Base-by-base conservation (phyloP, 2,797 vertebrate genomes). In the Spinus olivaceus region DNA sequence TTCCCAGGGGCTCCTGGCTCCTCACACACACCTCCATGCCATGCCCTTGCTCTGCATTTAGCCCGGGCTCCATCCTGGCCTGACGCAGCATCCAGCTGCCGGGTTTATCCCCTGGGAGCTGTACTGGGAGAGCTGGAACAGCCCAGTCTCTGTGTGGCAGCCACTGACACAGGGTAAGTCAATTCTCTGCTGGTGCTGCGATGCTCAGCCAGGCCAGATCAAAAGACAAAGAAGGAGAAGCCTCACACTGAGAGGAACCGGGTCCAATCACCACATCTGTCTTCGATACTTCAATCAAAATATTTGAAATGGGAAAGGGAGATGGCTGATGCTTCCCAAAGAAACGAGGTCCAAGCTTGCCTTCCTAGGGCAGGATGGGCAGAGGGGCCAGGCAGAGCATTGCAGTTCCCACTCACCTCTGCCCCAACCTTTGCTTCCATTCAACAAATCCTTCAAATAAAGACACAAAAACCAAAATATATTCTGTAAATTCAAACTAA, bases 131-230 rank as follows among this genome's bases (percentile, higher is more conserved):
- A 53, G 50, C 50, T 54, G 56, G 80, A 83, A 71, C 27, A 79
- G 80, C 72, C 0, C 0, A 44, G 77, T 17, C 41, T 35, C 30
- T 41, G 87, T 39, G 25, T 61, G 6, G 39, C 79, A 27, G 54
- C 13, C 77, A 83, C 78, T 89, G 76, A 94, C 86, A 91, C 78
- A 87, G 81, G 72, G 90, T 91, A 94, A 93, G 77, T 80, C 72
- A 94, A 87, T 92, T 70, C 88, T 77, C 77, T 94, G 84, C 64
- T 60, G 37, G 46, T 70, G 78, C 79, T 61, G 39, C 4, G 22
- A 70, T 49, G 79, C 69, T 94, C 72, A 77, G 94, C 69, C 25
- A 57, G 69, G 72, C 76, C 89, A 39, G 81, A 89, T 78, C 61
- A 80, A 82, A 85, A 70, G 61, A 73, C 76, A 88, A 84, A 90